Conservation (phyloP, 2,797 vertebrate genomes). For the Numenius phaeopus region DNA sequence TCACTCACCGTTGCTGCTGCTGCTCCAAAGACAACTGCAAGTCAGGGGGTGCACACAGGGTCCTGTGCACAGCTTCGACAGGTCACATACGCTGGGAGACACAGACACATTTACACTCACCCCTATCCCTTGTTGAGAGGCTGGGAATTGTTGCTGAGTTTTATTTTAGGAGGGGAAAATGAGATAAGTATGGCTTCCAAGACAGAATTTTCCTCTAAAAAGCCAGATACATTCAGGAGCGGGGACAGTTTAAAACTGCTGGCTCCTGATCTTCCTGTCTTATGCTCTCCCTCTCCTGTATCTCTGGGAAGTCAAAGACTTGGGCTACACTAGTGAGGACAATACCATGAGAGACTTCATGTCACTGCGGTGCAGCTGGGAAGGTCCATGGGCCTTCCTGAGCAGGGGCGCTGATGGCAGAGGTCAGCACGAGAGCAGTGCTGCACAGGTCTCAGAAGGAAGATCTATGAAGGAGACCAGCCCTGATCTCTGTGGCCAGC, state of each 20-base stretch:
- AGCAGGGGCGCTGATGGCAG: background rate
- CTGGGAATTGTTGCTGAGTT: background rate
- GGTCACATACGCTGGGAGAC: background rate
- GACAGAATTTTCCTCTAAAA: background rate
- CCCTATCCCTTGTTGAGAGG: background rate
- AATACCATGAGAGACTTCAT: background rate
- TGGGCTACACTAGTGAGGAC: background rate
- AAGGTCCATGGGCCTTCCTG: background rate
- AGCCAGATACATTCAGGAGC: background rate
- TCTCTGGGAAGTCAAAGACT: background rate
- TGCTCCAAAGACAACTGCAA: background rate
- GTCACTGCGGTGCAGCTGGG: accelerated
- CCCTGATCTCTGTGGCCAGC: background rate
- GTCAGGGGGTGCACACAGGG: background rate
- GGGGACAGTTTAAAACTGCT: background rate
- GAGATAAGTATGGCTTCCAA: background rate
- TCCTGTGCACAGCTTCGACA: accelerated
- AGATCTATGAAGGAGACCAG: background rate
- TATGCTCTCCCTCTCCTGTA: background rate
- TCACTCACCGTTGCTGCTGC: background rate
- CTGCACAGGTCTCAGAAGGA: background rate
- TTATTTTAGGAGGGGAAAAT: background rate
- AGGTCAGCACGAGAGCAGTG: background rate
- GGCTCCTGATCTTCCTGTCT: background rate
- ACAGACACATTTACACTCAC: background rate